These are phyloP conservation scores for Drosophila robusta DNA, from an alignment of 2,888 invertebrate species.

Conservation along the genomic window DNA sequence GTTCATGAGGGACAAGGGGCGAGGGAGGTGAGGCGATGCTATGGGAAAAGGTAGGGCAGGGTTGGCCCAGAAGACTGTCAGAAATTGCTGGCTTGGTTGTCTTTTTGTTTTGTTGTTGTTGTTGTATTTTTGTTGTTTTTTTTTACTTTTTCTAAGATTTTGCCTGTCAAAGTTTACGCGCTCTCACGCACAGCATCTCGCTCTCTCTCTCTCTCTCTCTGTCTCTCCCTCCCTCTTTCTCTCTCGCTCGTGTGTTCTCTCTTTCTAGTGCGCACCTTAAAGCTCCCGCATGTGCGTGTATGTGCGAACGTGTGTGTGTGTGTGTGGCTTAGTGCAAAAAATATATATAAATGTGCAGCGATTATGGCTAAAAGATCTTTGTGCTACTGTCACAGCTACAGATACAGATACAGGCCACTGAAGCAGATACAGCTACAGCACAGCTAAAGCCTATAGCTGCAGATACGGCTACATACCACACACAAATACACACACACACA, in stretches of 20 bases:
- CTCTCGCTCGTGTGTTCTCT: constrained; percentile 18
- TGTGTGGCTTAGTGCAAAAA: constrained; percentile 54
- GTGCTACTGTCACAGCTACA: constrained; percentile 49
- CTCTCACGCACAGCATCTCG: constrained; percentile 68
- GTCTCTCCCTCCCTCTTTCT: constrained; percentile 19
- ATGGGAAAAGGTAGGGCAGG: neutral
- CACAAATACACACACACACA: constrained; percentile 7
- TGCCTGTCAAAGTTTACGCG: constrained; percentile 62
- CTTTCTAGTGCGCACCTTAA: constrained; percentile 61
- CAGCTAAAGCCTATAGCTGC: constrained; percentile 16
- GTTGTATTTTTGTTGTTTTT: constrained; percentile 14
- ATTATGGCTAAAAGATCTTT: constrained; percentile 74
- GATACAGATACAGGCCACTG: constrained; percentile 22
- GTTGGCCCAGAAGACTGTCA: constrained; percentile 23
- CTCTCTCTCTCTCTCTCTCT: constrained; percentile 22
- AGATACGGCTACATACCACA: constrained; percentile 22
- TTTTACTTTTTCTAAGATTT: constrained; percentile 57
- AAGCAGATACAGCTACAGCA: constrained; percentile 17
- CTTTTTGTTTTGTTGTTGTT: constrained; percentile 32
- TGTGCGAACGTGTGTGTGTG: constrained; percentile 3
- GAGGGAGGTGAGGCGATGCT: neutral
- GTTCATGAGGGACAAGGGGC: neutral
- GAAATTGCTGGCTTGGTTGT: constrained; percentile 51
- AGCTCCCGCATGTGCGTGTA: constrained; percentile 42
- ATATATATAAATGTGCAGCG: constrained; percentile 74